These are phyloP conservation scores for Ceratina calcarata DNA, from an alignment of 1,140 invertebrate genomes.

Conservation along the genomic window DNA sequence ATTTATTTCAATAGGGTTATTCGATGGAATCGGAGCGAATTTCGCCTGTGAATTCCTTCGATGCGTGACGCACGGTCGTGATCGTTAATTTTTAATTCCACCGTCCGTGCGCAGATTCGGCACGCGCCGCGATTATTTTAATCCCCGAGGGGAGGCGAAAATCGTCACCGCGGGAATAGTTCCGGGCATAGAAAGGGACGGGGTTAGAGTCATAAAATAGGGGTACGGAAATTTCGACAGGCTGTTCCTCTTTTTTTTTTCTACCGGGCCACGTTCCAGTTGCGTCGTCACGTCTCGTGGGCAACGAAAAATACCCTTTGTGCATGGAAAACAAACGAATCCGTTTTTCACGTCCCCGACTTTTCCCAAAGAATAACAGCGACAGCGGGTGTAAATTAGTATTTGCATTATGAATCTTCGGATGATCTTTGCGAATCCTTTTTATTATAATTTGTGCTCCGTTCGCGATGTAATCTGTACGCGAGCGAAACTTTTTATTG, in stretches of 20 bases:
- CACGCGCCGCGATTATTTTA: conserved; percentile 61
- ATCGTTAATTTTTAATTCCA: conserved; percentile 65
- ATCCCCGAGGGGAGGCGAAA: conserved; percentile 38
- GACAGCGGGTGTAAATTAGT: neutral
- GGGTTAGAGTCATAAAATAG: conserved; percentile 57
- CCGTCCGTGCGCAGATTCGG: conserved; percentile 54
- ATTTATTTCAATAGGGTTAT: neutral
- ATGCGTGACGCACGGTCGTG: conserved; percentile 53
- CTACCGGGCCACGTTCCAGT: neutral
- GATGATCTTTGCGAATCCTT: too few species aligned
- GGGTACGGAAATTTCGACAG: conserved; percentile 54
- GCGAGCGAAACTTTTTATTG: too few species aligned
- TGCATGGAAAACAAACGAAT: neutral
- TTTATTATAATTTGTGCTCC: too few species aligned
- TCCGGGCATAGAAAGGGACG: conserved; percentile 41
- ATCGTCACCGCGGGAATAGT: conserved; percentile 9
- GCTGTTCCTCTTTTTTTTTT: conserved; percentile 19
- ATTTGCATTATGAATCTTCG: too few species aligned
- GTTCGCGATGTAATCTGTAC: too few species aligned
- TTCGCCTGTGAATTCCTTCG: conserved; percentile 54
- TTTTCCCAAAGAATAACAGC: conserved; percentile 4
- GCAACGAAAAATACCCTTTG: conserved; percentile 37
- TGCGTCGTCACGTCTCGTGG: conserved; percentile 16
- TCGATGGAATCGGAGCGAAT: conserved; percentile 13
- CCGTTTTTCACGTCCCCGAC: neutral